Evolutionary conservation across 2,113 vertebrate species (phyloP).

Genomic region (Labeo catla): DNA sequence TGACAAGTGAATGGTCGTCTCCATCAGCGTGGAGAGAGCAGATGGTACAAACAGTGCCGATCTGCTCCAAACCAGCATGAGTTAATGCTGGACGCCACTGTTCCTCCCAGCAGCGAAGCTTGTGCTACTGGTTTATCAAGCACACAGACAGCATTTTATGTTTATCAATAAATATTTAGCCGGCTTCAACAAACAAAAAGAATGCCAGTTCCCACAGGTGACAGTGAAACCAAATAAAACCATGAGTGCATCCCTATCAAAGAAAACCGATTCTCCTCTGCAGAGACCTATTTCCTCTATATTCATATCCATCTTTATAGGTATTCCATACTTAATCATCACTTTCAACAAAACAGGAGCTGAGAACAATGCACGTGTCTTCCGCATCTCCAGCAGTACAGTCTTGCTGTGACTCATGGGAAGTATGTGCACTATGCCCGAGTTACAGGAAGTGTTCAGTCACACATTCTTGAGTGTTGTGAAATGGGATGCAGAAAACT

Average conservation of each 20-base stretch:
- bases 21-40: not conserved
- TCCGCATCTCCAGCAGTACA: not conserved
- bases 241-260: not conserved
- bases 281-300: not conserved
- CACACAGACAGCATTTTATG: not conserved
- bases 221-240: not conserved
- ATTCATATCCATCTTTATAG: not conserved
- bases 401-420: constrained; percentile 25
- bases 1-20: not conserved
- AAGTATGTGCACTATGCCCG: constrained; percentile 53
- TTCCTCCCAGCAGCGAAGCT: not conserved
- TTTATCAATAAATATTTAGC: constrained; percentile 1
- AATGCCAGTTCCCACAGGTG: not conserved
- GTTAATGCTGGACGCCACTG: not conserved
- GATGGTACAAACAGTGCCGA: not conserved
- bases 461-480: constrained; percentile 42
- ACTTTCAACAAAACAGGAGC: not conserved
- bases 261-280: not conserved
- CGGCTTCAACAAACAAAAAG: not conserved
- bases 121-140: not conserved
- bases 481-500: constrained; percentile 13
- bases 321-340: not conserved
- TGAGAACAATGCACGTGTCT: not conserved
- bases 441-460: constrained; percentile 38
- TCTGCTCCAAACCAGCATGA: not conserved